Base-by-base conservation (phyloP, 2,113 vertebrate genomes). In the Conger conger region DNA sequence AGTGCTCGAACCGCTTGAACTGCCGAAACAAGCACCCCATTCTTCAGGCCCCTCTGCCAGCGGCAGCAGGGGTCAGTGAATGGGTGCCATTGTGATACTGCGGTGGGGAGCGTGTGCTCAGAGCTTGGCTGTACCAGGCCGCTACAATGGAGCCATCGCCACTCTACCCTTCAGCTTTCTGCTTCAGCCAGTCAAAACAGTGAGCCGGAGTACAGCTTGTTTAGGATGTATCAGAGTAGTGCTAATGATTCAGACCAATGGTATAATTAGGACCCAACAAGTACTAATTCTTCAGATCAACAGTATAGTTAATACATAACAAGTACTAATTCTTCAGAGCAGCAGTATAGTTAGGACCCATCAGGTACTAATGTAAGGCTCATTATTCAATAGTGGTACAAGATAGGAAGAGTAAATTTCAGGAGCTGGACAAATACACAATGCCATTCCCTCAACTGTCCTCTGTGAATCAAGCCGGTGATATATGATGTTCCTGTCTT, bases 41-140 rank as follows among this genome's bases (percentile, higher is more conserved):
- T 95, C 93, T 94, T 86, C 83, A 78, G 86, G 87, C 82, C 77
- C 81, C n/a, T 83, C 87, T 85, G 40, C 82, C 85, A 81, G 87
- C 92, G 92, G 92, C 93, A 94, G 93, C 93, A 92, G 86, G 89
- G 78, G 90, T 80, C 86, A 80, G 82, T 92, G 87, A 94, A 94
- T 91, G 91, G 91, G 89, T 83, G 89, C 89, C 89, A 92, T 95
- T 94, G 93, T 94, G 84, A 89, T 86, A 81, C 87, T n/a, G 87
- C 92, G 92, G 93, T 93, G 93, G 91, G 8, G 78, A 79, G 78
- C 92, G 90, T 86, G 90, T 86, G 15, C 87, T 85, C 88, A 84
- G 90, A 81, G 88, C 79, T 87, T 13, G 86, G 89, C 88, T 3
- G 92, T 94, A 93, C 93, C 93, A 94, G 90, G 88, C 78, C 18